Conservation (phyloP, 2,888 invertebrate species). For the Cistogaster globosa region DNA sequence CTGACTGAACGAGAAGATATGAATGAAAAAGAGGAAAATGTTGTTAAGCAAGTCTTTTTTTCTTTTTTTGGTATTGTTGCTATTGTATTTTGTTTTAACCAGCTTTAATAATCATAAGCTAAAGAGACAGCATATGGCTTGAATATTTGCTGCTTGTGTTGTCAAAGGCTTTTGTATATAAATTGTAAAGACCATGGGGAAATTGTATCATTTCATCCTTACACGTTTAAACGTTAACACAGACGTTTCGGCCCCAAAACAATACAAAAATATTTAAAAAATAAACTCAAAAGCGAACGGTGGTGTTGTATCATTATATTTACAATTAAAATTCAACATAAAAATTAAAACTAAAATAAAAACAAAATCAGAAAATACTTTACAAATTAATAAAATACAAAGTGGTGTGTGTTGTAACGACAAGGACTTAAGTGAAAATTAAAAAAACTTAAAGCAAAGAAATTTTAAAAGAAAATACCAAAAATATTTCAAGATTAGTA, state of each 20-base stretch:
- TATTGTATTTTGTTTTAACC: constrained; percentile 18
- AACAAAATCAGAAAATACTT: constrained; percentile 47
- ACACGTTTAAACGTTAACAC: constrained; percentile 83
- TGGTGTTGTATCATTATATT: constrained; percentile 64
- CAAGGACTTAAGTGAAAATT: constrained; percentile 69
- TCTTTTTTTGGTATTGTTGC: constrained; percentile 30
- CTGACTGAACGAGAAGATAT: constrained; percentile 47
- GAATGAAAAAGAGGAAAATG: constrained; percentile 71
- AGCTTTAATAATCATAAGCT: constrained; percentile 37
- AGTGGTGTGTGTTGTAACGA: constrained; percentile 57
- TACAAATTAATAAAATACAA: constrained; percentile 24
- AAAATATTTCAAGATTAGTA: constrained; percentile 50
- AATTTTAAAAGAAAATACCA: constrained; percentile 61
- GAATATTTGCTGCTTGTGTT: constrained; percentile 47
- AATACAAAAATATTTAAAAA: constrained; percentile 52
- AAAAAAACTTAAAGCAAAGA: constrained; percentile 57
- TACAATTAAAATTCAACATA: constrained; percentile 39
- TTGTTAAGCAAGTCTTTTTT: constrained; percentile 63
- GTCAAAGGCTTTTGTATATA: constrained; percentile 81
- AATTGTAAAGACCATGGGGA: constrained; percentile 83
- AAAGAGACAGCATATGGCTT: constrained; percentile 24
- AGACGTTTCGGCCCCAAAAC: constrained; percentile 74
- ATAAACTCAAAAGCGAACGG: constrained; percentile 54
- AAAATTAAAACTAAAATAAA: constrained; percentile 74
- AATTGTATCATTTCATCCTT: constrained; percentile 84